Conservation (phyloP, 2,797 vertebrate species). For the Ptychadena robeensis region DNA sequence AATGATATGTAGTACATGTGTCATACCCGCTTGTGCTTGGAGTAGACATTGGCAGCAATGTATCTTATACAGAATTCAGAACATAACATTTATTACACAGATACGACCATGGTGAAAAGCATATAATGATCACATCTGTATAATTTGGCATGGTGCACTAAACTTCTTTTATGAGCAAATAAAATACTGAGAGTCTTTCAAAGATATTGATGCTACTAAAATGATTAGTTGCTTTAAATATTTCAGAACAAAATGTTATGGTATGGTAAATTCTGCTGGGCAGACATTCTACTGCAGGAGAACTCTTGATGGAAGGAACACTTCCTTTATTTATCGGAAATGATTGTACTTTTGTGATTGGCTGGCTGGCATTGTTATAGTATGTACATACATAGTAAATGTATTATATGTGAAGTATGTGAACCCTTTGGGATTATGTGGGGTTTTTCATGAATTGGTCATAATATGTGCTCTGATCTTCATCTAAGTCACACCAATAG, state of each 20-base stretch:
- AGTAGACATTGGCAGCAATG: conserved; percentile 15
- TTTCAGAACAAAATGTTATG: conserved; percentile 50
- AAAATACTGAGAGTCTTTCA: conserved; percentile 36
- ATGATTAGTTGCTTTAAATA: conserved; percentile 45
- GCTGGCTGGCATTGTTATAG: too few species aligned
- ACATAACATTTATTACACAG: conserved; percentile 44
- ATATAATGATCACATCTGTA: conserved; percentile 46
- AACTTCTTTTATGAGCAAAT: conserved; percentile 48
- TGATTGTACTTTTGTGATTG: too few species aligned
- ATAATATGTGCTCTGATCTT: too few species aligned
- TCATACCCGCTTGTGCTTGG: not conserved
- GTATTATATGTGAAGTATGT: too few species aligned
- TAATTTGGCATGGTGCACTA: conserved; percentile 42
- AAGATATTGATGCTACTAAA: conserved; percentile 40
- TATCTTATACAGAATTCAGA: conserved; percentile 10
- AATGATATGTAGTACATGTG: conserved; percentile 34
- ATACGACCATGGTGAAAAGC: conserved; percentile 21
- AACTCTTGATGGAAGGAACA: too few species aligned
- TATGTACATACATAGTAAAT: too few species aligned
- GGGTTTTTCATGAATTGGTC: too few species aligned
- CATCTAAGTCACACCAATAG: too few species aligned
- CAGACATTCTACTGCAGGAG: too few species aligned
- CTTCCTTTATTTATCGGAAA: too few species aligned
- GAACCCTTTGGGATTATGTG: too few species aligned
- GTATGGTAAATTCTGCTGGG: too few species aligned